Conservation (phyloP, 2,797 vertebrate genomes). For the Chloroceryle inda region DNA sequence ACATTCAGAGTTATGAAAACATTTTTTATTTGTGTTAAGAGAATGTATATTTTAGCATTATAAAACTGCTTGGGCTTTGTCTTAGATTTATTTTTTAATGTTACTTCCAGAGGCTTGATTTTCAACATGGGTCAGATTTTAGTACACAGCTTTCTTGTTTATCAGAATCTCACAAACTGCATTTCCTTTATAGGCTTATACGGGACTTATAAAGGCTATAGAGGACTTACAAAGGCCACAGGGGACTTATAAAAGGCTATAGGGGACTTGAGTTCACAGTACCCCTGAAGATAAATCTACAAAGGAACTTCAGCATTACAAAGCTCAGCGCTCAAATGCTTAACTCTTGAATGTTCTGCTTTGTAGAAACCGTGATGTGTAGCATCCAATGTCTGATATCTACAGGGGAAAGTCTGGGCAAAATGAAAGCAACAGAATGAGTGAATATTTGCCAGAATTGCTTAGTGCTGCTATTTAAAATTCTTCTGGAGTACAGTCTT, state of each 20-base stretch:
- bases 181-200: conserved; percentile 22
- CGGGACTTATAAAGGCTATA: not conserved
- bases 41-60: not conserved
- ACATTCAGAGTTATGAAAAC: not conserved
- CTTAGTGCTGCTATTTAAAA: not conserved
- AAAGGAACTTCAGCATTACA: not conserved
- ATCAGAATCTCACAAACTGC: not conserved
- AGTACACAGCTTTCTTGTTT: not conserved
- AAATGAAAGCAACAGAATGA: not conserved
- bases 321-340: not conserved
- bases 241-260: not conserved
- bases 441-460: not conserved
- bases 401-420: not conserved
- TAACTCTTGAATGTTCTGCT: not conserved
- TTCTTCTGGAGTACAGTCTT: not conserved
- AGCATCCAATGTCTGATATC: not conserved
- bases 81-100: not conserved
- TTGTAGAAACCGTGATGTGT: not conserved
- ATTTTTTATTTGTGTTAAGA: not conserved
- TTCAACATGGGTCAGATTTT: not conserved
- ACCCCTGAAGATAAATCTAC: conserved; percentile 19
- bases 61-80: not conserved
- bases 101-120: not conserved
- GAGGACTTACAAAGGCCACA: not conserved
- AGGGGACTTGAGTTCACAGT: not conserved